Conservation (phyloP, 2,888 invertebrate genomes). For the Acanthococcus lagerstroemiae region DNA sequence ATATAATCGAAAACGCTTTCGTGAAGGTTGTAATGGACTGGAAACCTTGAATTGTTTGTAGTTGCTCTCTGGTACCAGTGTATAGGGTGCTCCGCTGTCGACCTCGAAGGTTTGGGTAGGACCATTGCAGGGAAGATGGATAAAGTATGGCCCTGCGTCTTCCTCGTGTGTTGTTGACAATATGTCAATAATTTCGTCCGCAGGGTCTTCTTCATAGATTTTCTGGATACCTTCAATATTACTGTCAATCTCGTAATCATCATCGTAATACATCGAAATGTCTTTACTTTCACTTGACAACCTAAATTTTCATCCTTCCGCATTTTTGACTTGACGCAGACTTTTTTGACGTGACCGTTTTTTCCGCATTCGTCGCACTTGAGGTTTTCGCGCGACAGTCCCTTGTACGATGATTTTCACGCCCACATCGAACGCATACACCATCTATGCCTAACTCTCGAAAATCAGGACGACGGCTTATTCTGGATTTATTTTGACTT, state of each 20-base stretch:
- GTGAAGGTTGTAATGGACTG: neutral
- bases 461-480: neutral
- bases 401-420: neutral
- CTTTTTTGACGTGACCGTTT: neutral
- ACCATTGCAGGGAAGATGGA: neutral
- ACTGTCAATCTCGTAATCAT: neutral
- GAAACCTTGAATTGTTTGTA: neutral
- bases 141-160: neutral
- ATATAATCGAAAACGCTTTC: neutral
- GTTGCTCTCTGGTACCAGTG: neutral
- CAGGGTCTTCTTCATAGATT: neutral
- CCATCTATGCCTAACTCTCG: neutral
- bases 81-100: neutral
- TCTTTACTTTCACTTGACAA: neutral
- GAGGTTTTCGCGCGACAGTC: neutral
- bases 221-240: no score
- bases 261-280: neutral
- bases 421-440: neutral
- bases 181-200: neutral
- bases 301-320: neutral
- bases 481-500: neutral
- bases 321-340: neutral
- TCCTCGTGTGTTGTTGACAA: neutral
- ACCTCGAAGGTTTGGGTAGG: neutral
- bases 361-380: neutral